Evolutionary conservation across 2,113 vertebrate genomes (phyloP), one percentile per base, ranked within the genome.

Genomic region (Coracopsis vasa): DNA sequence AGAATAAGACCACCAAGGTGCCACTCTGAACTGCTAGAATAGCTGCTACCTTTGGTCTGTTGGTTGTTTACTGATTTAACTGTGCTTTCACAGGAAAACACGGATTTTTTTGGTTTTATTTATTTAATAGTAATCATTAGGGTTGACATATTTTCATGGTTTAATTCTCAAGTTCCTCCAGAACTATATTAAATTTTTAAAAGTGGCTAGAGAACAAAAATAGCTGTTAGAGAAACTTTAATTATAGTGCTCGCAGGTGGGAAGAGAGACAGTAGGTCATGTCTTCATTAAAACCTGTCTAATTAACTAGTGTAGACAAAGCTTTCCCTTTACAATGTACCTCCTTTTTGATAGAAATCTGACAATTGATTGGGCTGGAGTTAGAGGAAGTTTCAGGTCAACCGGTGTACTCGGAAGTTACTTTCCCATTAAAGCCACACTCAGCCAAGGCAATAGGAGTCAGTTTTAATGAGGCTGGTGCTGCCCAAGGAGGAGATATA

Each of bases 401-500:
- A 16, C 51, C 42, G 44, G 21, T 39, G 44, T 35, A 37, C 58
- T 83, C 53, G 67, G 58, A 51, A 81, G 35, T 92, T 88, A 51
- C 31, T 86, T 88, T 90, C 50, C 19, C 31, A 77, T 51, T 72
- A 95, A 96, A 97, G 37, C 3, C 60, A 51, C 47, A 44, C 47
- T 80, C 67, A 91, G 41, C 6, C 35, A 28, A 93, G 94, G 61
- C 89, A 92, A 86, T 65, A 79, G 92, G 93, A 95, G 85, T 94
- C 89, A 85, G 60, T 97, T 98, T 97, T 97, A 98, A 98, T 97
- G 95, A 98, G 92, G 75, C 58, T 77, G 28, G 31, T 72, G 39
- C 71, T 95, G 41, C 42, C 79, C 80, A 51, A 85, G 79, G 92
- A 90, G 58, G 47, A 90, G 37, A 71, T 51, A 78, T 72, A 47